Percentiles rank a stretch among this genome's conserved stretches.
phyloP scores from a whole-genome alignment of 2,797 vertebrate species.

The Labroides dimidiatus region DNA sequence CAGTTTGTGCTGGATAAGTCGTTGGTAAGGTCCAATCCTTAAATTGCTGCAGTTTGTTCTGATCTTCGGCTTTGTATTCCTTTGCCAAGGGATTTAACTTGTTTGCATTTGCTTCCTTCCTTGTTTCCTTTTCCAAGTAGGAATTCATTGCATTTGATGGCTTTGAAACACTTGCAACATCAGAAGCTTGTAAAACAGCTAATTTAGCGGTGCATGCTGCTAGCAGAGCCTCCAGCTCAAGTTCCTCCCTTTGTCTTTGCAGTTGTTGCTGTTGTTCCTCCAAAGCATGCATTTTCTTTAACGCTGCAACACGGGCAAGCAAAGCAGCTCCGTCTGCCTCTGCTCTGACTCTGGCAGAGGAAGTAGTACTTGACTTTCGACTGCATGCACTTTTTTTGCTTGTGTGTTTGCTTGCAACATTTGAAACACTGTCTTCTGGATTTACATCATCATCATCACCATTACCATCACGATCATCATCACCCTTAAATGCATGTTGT shows the following conservation, averaged over 20 bases:
- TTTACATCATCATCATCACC: too few relatives aligned
- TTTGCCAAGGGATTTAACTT: neutral
- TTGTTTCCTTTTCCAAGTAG: neutral
- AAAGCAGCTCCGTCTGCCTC: neutral
- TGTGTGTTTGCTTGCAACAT: too few relatives aligned
- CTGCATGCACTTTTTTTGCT: too few relatives aligned
- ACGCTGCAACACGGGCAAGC: neutral
- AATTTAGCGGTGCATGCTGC: neutral
- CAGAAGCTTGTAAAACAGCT: neutral
- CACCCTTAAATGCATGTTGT: too few relatives aligned
- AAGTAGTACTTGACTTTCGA: too few relatives aligned
- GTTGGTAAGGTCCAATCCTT: neutral
- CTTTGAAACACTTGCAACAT: neutral
- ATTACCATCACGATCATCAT: too few relatives aligned
- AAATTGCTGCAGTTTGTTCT: neutral
- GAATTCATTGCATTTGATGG: neutral
- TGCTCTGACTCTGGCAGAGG: too few relatives aligned
- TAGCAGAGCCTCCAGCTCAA: neutral
- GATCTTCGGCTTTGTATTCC: neutral
- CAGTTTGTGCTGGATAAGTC: neutral
- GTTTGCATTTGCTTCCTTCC: neutral
- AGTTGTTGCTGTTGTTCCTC: neutral
- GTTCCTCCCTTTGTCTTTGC: neutral
- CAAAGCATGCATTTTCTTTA: neutral
- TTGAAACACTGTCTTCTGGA: too few relatives aligned